A percentile compares a stretch with the other conserved stretches of the same genome.
phyloP scores from a whole-genome alignment of 1,140 invertebrate genomes.

The Agrypnia vestita region DNA sequence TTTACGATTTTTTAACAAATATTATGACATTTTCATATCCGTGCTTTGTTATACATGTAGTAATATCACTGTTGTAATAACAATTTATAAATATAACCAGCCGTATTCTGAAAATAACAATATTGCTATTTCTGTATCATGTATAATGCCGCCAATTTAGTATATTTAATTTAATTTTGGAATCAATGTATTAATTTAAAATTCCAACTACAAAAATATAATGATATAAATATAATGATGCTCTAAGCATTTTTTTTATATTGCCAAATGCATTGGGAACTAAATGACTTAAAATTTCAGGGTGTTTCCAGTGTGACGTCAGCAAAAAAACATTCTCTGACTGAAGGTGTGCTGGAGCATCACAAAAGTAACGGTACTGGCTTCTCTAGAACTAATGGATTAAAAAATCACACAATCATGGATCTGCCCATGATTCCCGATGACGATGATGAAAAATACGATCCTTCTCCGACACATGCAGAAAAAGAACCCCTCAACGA shows the following conservation, averaged over 20 bases:
- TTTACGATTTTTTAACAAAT: not conserved
- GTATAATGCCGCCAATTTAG: too few relatives aligned
- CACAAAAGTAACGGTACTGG: slow-evolving; percentile 68
- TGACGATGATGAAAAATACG: slow-evolving; percentile 68
- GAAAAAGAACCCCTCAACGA: slow-evolving; percentile 52
- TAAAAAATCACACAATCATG: slow-evolving; percentile 71
- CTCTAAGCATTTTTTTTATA: not conserved
- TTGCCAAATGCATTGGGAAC: too few relatives aligned
- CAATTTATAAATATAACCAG: too few relatives aligned
- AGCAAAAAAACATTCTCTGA: slow-evolving; percentile 67
- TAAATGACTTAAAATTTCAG: slow-evolving; percentile 59
- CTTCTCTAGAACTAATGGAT: slow-evolving; percentile 70
- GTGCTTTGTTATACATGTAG: not conserved
- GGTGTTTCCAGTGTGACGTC: slow-evolving; percentile 65
- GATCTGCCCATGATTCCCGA: slow-evolving; percentile 72
- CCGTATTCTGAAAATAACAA: too few relatives aligned
- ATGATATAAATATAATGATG: too few relatives aligned
- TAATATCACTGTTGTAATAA: too few relatives aligned
- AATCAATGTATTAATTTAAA: too few relatives aligned
- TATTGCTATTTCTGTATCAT: too few relatives aligned
- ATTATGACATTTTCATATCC: not conserved
- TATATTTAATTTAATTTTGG: too few relatives aligned
- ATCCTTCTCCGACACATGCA: slow-evolving; percentile 63
- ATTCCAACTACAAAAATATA: too few relatives aligned
- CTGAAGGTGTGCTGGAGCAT: slow-evolving; percentile 69